phyloP scores from a whole-genome alignment of 2,797 vertebrate genomes.

The Catostomus latipinnis region DNA sequence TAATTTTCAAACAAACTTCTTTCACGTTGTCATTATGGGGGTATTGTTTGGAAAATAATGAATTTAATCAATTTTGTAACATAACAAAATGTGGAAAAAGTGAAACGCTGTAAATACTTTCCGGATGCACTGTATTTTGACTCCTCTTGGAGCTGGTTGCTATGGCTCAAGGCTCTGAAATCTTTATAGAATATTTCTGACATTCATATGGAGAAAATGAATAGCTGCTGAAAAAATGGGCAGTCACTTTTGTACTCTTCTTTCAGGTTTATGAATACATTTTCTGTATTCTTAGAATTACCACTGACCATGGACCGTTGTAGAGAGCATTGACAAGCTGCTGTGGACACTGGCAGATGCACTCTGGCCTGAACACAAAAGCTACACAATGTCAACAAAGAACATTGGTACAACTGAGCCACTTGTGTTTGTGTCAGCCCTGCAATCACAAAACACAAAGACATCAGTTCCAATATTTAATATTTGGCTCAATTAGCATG shows the following conservation, averaged over 20 bases:
- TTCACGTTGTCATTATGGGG: too few relatives aligned
- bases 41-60: too few relatives aligned
- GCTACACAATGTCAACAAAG: constrained; percentile 76
- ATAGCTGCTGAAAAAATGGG: background rate
- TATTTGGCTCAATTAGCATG: background rate
- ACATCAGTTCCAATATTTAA: background rate
- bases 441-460: background rate
- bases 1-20: too few relatives aligned
- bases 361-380: constrained; percentile 66
- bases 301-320: constrained; percentile 72
- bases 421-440: background rate
- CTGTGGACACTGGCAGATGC: constrained; percentile 74
- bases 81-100: too few relatives aligned
- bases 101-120: too few relatives aligned
- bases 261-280: background rate
- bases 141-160: background rate
- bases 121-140: too few relatives aligned
- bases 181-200: too few relatives aligned
- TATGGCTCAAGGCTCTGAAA: background rate
- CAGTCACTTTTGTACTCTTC: background rate
- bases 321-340: constrained; percentile 77
- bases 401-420: constrained; percentile 76
- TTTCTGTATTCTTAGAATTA: constrained; percentile 64
- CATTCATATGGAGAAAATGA: background rate
- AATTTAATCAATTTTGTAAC: too few relatives aligned